Percentiles rank a stretch among this genome's conserved stretches.
Evolutionary conservation across 2,113 vertebrate genomes (phyloP).

Genomic region (Chloroceryle aenea): DNA sequence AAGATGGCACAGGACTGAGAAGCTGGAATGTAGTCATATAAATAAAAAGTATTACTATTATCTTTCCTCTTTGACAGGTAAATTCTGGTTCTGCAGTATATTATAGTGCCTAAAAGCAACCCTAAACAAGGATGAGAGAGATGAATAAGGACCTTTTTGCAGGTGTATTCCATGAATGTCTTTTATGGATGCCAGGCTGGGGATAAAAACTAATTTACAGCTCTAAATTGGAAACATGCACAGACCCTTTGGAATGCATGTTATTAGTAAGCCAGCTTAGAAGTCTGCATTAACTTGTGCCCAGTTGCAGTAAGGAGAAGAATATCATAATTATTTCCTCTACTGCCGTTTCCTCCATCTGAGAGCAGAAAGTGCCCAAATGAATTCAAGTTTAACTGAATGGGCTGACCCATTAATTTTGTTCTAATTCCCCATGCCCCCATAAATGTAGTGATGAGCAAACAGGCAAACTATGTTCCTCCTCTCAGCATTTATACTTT

Average conservation of each 20-base stretch:
- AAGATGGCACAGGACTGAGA: background rate
- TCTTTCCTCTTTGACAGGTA: background rate
- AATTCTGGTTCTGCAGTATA: background rate
- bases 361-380: conserved; percentile 4
- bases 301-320: conserved; percentile 43
- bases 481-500: background rate
- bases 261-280: conserved; percentile 40
- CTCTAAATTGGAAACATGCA: conserved; percentile 55
- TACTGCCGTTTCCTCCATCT: background rate
- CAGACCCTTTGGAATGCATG: conserved; percentile 27
- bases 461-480: background rate
- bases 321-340: conserved; percentile 48
- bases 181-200: conserved; percentile 26
- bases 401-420: background rate
- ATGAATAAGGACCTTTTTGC: conserved; percentile 10
- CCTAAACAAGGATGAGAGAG: background rate
- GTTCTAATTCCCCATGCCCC: background rate
- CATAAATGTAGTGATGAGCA: background rate
- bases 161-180: conserved; percentile 12
- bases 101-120: background rate
- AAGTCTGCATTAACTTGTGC: conserved; percentile 52
- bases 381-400: background rate
- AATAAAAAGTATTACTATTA: background rate
- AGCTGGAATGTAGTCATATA: background rate
- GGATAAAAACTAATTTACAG: conserved; percentile 63